Base-by-base conservation (phyloP, 2,113 vertebrate genomes). In the Tachysurus fulvidraco region DNA sequence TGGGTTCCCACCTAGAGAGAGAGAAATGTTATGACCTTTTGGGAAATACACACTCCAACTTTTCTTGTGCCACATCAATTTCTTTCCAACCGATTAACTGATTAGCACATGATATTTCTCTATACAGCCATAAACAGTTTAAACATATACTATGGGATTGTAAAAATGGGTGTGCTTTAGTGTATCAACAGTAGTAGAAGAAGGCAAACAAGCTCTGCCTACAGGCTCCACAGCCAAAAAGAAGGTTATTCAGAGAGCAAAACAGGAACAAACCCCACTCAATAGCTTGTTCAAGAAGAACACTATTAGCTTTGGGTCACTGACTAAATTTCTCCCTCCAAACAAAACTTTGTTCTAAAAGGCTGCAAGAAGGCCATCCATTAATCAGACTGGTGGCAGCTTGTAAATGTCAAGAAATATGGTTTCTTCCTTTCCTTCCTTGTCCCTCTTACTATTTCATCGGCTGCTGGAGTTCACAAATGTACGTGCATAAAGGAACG, bases 1-100 rank as follows among this genome's bases (percentile, higher is more conserved):
- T 91, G 92, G 65, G 78, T 87, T 9, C 90, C 91, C 52, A 81
- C 83, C 97, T 97, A 83, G 86, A 89, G 30, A 92, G 14, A 89
- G 57, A 89, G 59, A 76, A 57, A 50, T 55, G 13, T 59, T 25
- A 79, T 28, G 9, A 25, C 50, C 64, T 36, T n/a, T 86, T 46
- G 86, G 36, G 30, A 64, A 84, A 41, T n/a, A 7, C 14, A 65
- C 59, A 71, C n/a, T 50, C 55, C 16, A 50, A 5, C 2, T 41
- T 19, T 82, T 71, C 80, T 21, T 50, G 23, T 67, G 73, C n/a
- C 54, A 67, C 54, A 88, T 60, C 62, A 54, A 78, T 65, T n/a
- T 12, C 9, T 23, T 83, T 77, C 44, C 36, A 44, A 74, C 4
- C 52, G 28, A 69, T 84, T 82, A 59, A 55, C 23, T 52, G n/a